Evolutionary conservation across 2,888 invertebrate species (phyloP).

Genomic region (Atethmia centrago): DNA sequence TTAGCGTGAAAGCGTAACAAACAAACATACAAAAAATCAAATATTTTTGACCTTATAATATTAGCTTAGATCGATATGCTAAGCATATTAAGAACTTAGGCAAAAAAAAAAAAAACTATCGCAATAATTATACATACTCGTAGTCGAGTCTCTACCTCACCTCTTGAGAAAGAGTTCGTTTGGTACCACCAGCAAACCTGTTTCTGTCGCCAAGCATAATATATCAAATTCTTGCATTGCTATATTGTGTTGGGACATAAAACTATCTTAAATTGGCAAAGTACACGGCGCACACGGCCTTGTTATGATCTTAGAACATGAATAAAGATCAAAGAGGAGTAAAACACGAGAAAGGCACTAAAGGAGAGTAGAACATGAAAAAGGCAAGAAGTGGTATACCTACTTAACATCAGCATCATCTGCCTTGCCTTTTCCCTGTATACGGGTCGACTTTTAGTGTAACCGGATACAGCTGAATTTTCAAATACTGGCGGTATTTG

Average conservation of each 20-base stretch:
- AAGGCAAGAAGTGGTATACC: neutral
- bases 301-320: neutral
- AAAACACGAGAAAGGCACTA: too few species aligned
- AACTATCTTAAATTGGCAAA: too few species aligned
- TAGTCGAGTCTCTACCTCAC: neutral
- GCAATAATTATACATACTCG: neutral
- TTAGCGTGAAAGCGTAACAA: too few species aligned
- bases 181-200: neutral
- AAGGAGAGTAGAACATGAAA: neutral
- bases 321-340: neutral
- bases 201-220: neutral
- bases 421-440: neutral
- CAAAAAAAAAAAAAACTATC: neutral
- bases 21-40: too few species aligned
- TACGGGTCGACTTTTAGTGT: neutral
- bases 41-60: too few species aligned
- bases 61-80: too few species aligned
- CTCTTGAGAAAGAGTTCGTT: neutral
- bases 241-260: too few species aligned
- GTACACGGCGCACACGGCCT: too few species aligned
- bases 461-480: neutral
- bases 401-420: neutral
- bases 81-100: neutral
- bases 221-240: neutral
- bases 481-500: neutral